Evolutionary conservation across 2,888 invertebrate species (phyloP), one percentile per base, ranked within the genome.

Genomic region (Pardosa pseudoannulata): DNA sequence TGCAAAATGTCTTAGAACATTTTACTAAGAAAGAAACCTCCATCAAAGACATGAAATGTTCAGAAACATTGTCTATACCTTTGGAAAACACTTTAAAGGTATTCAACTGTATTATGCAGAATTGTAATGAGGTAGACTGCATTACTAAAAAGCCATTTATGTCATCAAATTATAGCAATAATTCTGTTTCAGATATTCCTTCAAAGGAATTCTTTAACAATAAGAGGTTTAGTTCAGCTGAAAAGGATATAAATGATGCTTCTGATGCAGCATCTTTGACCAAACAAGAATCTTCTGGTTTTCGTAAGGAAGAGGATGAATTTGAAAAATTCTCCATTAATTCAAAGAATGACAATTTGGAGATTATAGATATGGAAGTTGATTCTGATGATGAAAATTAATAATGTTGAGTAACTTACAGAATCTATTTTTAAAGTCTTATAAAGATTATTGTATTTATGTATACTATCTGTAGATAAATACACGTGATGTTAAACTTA

Each of bases 281-380:
- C 2, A 16, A 46, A 46, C 7, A 6, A 2, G 2, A 2, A 16
- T 6, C 16, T 16, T 16, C 13, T 46, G 46, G 5, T 46, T 9
- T 36, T 7, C 2, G 16, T 46, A 16, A 46, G 9, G 16, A 13
- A 7, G 23, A 23, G 5, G 56, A 3, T n/a, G 3, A 0, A 23
- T 7, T 23, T 19, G n/a, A n/a, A n/a, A n/a, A n/a, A n/a, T n/a
- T n/a, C n/a, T n/a, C n/a, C n/a, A n/a, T n/a, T n/a, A 31, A 7
- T 11, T 67, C 67, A 7, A 67, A 32, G n/a, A 41, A 67, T 46
- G 78, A 72, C 39, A 78, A 83, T 29, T 71, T 72, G 27, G 83
- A 78, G 67, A 70, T 83, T 29, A 41, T 72, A 41, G 83, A 83
- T 16, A 83, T 83, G 83, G 83, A 83, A 27, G 76, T 76, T 39